phyloP scores from a whole-genome alignment of 92 coral and sea anemone species.

The Diadumene lineata region DNA sequence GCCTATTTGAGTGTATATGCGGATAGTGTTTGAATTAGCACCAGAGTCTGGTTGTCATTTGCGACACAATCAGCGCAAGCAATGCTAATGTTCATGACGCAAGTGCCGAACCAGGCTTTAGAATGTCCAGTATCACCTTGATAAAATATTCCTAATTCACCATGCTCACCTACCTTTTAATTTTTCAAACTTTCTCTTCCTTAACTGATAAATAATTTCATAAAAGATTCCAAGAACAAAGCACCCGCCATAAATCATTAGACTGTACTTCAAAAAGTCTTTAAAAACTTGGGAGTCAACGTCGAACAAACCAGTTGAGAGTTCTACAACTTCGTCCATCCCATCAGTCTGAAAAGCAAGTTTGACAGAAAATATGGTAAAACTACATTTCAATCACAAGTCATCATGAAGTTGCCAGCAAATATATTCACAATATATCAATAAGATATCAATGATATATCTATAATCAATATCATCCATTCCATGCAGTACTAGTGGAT shows the following conservation, averaged over 20 bases:
- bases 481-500: too few relatives aligned
- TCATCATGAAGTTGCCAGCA: too few relatives aligned
- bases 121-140: too few relatives aligned
- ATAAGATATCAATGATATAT: too few relatives aligned
- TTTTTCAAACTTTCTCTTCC: neutral
- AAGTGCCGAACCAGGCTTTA: too few relatives aligned
- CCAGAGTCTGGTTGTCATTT: too few relatives aligned
- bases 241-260: conserved; percentile 8
- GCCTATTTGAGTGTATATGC: too few relatives aligned
- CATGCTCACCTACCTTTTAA: neutral
- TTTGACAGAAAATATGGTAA: neutral
- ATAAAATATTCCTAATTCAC: neutral
- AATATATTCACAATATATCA: too few relatives aligned
- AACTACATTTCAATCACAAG: neutral
- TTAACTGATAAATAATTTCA: conserved; percentile 1
- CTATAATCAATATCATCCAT: too few relatives aligned
- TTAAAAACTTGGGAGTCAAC: conserved; percentile 27
- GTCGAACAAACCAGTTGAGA: conserved; percentile 59
- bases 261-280: conserved; percentile 2
- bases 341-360: conserved; percentile 37
- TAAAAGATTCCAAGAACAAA: conserved; percentile 24
- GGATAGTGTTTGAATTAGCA: too few relatives aligned
- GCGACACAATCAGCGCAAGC: too few relatives aligned
- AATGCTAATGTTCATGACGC: too few relatives aligned
- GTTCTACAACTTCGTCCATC: conserved; percentile 36